Conservation (phyloP, 2,113 vertebrate genomes). For the Isurus oxyrinchus region DNA sequence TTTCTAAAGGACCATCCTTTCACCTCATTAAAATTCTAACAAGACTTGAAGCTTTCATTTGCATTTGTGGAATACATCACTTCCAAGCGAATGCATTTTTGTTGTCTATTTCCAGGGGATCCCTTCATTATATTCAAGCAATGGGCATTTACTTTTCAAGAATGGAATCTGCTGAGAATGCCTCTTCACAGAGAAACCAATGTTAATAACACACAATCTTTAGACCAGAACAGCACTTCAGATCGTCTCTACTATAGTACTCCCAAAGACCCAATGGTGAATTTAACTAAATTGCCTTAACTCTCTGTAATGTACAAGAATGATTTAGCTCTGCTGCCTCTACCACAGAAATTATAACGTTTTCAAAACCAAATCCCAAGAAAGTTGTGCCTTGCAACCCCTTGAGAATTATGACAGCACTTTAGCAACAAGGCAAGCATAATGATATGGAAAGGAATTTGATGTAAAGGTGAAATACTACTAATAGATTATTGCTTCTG, state of each 20-base stretch:
- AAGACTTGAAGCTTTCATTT: background rate
- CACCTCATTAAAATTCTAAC: background rate
- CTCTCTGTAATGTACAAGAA: background rate
- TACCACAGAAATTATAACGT: background rate
- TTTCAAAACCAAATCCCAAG: slow-evolving; percentile 13
- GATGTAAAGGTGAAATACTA: background rate
- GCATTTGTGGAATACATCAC: background rate
- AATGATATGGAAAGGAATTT: background rate
- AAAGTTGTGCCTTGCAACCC: background rate
- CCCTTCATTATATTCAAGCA: background rate
- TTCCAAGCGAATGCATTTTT: background rate
- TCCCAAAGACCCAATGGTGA: background rate
- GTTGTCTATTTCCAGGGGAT: background rate
- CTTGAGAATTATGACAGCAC: background rate
- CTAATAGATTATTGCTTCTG: background rate
- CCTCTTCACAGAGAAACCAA: background rate
- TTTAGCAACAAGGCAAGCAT: background rate
- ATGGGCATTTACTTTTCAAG: background rate
- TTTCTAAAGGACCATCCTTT: background rate
- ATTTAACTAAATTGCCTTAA: background rate
- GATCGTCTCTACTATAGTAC: background rate
- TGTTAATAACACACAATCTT: background rate
- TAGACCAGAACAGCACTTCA: background rate
- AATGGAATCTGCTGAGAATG: background rate
- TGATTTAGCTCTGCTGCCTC: background rate